A percentile compares a stretch with the other conserved stretches of the same genome.
phyloP scores from a whole-genome alignment of 2,888 invertebrate species.

The Cephus rjabovi region DNA sequence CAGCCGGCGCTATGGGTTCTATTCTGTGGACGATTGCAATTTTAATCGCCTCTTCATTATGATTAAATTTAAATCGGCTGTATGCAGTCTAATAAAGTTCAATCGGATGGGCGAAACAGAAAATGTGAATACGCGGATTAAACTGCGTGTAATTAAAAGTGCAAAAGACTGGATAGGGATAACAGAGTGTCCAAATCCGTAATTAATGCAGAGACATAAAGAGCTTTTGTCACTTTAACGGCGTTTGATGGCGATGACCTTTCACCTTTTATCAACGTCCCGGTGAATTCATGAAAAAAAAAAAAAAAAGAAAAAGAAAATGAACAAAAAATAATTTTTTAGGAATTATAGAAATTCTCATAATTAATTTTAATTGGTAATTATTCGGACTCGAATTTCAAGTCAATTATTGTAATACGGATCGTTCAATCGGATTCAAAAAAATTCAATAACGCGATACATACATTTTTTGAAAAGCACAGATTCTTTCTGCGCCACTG shows the following conservation, averaged over 20 bases:
- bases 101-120: constrained; percentile 43
- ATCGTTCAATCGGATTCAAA: neutral
- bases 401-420: neutral
- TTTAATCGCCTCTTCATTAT: constrained; percentile 65
- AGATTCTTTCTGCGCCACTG: too few relatives aligned
- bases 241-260: constrained; percentile 31
- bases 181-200: constrained; percentile 46
- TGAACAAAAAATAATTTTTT: neutral
- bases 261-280: neutral
- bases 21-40: constrained; percentile 61
- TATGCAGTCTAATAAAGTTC: constrained; percentile 53
- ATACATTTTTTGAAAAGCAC: neutral
- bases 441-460: neutral
- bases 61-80: constrained; percentile 63
- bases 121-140: constrained; percentile 53
- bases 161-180: constrained; percentile 53
- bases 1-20: constrained; percentile 47
- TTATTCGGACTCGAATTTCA: neutral
- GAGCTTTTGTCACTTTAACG: constrained; percentile 31
- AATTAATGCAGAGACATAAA: neutral
- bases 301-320: neutral
- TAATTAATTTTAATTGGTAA: neutral
- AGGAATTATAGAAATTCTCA: neutral
- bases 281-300: neutral
- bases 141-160: constrained; percentile 60